Evolutionary conservation across 2,113 vertebrate species (phyloP), one percentile per base, ranked within the genome.

Genomic region (Stictonetta naevosa): DNA sequence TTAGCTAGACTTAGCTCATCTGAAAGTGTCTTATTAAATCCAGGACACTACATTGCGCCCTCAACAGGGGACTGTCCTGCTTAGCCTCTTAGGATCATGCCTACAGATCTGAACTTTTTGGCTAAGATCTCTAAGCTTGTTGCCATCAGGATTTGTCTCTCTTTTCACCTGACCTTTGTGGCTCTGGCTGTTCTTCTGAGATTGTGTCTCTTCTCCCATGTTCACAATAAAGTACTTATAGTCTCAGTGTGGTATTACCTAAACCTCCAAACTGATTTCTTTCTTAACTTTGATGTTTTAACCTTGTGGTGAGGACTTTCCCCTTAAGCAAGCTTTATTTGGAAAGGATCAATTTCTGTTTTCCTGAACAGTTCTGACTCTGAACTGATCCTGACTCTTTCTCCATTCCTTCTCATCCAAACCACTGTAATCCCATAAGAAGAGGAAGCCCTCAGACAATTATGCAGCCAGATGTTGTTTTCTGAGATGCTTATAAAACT

Each of bases 251-350:
- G 56, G 12, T 29, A 13, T 69, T 60, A 55, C 29, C 46, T 66
- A 66, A 91, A 26, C 10, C 20, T 55, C 26, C 55, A 38, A 13
- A 3, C 8, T 44, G n/a, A 29, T 77, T 69, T 64, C 14, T 53
- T 40, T 50, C 59, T 66, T 15, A 44, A 31, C 13, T 22, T 36
- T 33, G 4, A 71, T 14, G 62, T 36, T 64, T 40, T 40, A 64
- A 42, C 13, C 22, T 42, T 29, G 4, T 76, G 14, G 58, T 34
- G 0, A 0, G 8, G 2, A 40, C 46, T 62, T 46, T 29, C 28
- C 38, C 67, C 46, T 58, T 23, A 55, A 92, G 20, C 25, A 64
- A 63, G 11, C 34, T 64, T 40, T 52, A 22, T 52, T 83, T 62
- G 58, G 36, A 74, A 76, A 40, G 34, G 36, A 58, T 91, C 13